Percentiles rank a stretch among this genome's conserved stretches.
These are phyloP conservation scores for Centruroides vittatus DNA, from an alignment of 1,140 invertebrate genomes.

Conservation along the genomic window DNA sequence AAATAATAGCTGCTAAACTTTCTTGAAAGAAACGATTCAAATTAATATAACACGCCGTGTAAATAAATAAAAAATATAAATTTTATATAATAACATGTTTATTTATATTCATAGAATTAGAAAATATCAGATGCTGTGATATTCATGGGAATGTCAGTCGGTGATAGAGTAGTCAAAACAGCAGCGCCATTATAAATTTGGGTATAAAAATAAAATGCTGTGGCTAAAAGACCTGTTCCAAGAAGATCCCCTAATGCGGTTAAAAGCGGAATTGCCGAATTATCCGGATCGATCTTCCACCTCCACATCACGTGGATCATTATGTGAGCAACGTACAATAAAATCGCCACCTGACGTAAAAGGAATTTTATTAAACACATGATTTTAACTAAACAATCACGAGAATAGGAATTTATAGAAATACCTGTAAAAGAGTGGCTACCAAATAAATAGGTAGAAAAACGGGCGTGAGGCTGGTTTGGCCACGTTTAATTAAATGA, in stretches of 20 bases:
- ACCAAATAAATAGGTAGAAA: slow-evolving; percentile 70
- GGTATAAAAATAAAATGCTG: slow-evolving; percentile 42
- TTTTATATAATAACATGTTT: background rate
- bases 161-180: slow-evolving; percentile 1
- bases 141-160: background rate
- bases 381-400: too few species aligned
- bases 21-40: too few species aligned
- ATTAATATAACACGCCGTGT: too few species aligned
- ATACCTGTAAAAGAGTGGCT: slow-evolving; percentile 65
- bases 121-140: background rate
- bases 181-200: background rate
- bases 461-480: slow-evolving; percentile 42
- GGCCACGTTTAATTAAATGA: slow-evolving; percentile 42
- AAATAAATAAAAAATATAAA: too few species aligned
- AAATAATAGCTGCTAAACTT: too few species aligned
- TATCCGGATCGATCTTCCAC: slow-evolving; percentile 38
- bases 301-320: slow-evolving; percentile 37
- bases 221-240: slow-evolving; percentile 71
- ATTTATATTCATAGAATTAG: background rate
- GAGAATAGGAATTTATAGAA: too few species aligned
- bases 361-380: background rate
- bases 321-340: slow-evolving; percentile 37
- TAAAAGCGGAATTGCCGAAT: slow-evolving; percentile 56
- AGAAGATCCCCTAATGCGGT: slow-evolving; percentile 86
- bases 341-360: slow-evolving; percentile 24